These are phyloP conservation scores for Limosa lapponica DNA, from an alignment of 2,797 vertebrate species.

Conservation along the genomic window DNA sequence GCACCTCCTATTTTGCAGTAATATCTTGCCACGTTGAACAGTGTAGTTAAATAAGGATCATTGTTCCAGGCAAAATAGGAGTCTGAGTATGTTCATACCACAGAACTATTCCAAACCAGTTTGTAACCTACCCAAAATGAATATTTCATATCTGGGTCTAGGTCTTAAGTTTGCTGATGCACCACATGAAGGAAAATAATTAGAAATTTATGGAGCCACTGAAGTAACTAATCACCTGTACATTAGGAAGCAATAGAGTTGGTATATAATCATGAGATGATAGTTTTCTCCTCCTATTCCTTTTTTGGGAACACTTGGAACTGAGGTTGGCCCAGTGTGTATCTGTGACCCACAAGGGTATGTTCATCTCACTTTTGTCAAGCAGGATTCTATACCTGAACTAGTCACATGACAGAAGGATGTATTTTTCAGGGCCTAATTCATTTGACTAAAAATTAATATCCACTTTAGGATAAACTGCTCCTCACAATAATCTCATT, in stretches of 20 bases:
- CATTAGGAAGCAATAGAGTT: background rate
- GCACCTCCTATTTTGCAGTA: background rate
- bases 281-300: background rate
- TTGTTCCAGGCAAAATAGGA: background rate
- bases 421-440: background rate
- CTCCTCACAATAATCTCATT: background rate
- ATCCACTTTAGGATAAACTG: background rate
- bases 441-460: background rate
- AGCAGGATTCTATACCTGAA: background rate
- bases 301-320: background rate
- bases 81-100: background rate
- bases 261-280: background rate
- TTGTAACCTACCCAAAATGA: background rate
- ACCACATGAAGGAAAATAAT: background rate
- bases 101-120: background rate
- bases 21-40: background rate
- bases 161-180: background rate
- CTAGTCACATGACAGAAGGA: background rate
- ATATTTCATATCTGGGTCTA: background rate
- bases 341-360: background rate
- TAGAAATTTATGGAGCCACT: background rate
- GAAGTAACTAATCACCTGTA: background rate
- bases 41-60: accelerated
- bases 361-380: background rate
- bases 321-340: background rate